These are phyloP conservation scores for Apostichopus japonicus DNA, from an alignment of 35 echinoderm and acorn worm genomes.

Conservation along the genomic window DNA sequence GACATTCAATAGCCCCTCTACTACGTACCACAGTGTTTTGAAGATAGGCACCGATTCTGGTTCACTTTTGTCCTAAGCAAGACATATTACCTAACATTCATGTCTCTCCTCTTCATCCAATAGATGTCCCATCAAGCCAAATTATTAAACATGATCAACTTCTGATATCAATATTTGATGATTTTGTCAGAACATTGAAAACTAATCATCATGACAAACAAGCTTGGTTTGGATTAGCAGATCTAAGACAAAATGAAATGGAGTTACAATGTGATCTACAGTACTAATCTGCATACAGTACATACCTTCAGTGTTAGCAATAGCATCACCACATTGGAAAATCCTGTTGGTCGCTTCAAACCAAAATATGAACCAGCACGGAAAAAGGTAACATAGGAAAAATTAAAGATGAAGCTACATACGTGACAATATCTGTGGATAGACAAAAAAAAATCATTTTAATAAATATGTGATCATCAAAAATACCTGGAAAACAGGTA, in stretches of 20 bases:
- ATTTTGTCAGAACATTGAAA: neutral
- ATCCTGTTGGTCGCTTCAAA: constrained; percentile 77
- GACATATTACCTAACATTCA: too few species aligned
- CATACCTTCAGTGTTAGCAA: constrained; percentile 92
- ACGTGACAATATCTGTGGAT: constrained; percentile 73
- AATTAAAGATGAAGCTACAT: constrained; percentile 82
- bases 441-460: neutral
- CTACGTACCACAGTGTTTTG: too few species aligned
- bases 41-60: too few species aligned
- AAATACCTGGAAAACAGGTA: neutral
- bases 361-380: constrained; percentile 87
- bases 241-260: too few species aligned
- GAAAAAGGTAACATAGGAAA: constrained; percentile 92
- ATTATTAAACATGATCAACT: too few species aligned
- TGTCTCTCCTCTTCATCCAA: too few species aligned
- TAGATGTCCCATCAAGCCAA: too few species aligned
- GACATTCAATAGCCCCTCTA: too few species aligned
- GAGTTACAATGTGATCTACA: too few species aligned
- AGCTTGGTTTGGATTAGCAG: neutral
- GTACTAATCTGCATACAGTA: neutral
- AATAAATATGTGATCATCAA: neutral
- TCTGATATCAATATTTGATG: neutral
- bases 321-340: constrained; percentile 93
- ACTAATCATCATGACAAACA: neutral
- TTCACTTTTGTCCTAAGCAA: too few species aligned